phyloP scores from a whole-genome alignment of 2,888 invertebrate species.

The Cyclophora punctaria region DNA sequence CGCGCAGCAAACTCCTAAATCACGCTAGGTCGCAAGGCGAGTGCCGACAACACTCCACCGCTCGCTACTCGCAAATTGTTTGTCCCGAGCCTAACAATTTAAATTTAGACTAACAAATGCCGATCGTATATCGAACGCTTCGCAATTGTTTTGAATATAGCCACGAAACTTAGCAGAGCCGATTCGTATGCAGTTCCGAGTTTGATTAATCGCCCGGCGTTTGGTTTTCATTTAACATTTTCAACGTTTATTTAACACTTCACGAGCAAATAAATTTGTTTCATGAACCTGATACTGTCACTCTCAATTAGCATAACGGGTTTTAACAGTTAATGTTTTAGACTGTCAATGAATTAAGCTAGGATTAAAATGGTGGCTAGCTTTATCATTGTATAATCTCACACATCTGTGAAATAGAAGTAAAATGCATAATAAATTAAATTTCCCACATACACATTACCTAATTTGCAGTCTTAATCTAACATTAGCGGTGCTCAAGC shows the following conservation, averaged over 20 bases:
- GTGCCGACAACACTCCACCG: constrained; percentile 55
- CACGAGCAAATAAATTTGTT: constrained; percentile 35
- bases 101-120: constrained; percentile 70
- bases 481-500: constrained; percentile 43
- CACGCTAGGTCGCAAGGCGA: constrained; percentile 59
- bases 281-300: constrained; percentile 23
- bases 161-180: constrained; percentile 53
- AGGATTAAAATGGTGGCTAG: constrained; percentile 3
- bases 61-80: constrained; percentile 70
- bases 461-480: constrained; percentile 65
- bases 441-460: constrained; percentile 65
- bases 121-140: constrained; percentile 64
- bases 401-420: constrained; percentile 18
- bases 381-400: constrained; percentile 32
- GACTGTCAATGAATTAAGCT: constrained; percentile 9
- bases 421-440: constrained; percentile 15
- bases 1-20: constrained; percentile 57
- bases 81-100: constrained; percentile 68
- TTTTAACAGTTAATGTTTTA: constrained; percentile 14
- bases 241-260: constrained; percentile 30
- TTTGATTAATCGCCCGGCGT: constrained; percentile 48
- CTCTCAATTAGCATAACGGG: constrained; percentile 17
- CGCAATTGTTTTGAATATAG: constrained; percentile 65
- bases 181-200: constrained; percentile 44
- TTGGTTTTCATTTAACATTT: constrained; percentile 33